These are phyloP conservation scores for Myiozetetes cayanensis DNA, from an alignment of 2,113 vertebrate genomes.

Conservation along the genomic window DNA sequence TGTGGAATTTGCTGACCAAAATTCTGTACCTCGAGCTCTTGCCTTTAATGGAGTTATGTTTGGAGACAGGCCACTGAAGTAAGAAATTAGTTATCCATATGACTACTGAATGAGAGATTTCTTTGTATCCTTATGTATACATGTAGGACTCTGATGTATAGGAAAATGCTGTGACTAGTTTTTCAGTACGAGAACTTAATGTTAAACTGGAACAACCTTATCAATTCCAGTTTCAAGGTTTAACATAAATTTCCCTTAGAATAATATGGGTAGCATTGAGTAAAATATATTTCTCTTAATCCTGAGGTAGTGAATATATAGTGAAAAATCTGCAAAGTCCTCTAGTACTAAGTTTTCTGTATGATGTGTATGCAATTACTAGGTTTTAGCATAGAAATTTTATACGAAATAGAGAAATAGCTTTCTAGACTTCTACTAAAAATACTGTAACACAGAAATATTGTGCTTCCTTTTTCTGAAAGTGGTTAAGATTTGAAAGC, in stretches of 20 bases:
- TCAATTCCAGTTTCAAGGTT: too few species aligned
- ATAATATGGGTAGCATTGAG: too few species aligned
- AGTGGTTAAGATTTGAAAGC: background rate
- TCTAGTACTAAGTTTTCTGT: background rate
- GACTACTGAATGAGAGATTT: background rate
- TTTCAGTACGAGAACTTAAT: background rate
- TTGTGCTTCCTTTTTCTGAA: background rate
- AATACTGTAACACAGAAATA: background rate
- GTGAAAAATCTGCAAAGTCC: too few species aligned
- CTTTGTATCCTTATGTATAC: background rate
- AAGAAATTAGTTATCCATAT: slow-evolving; percentile 45
- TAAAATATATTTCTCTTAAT: too few species aligned
- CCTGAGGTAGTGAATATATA: too few species aligned
- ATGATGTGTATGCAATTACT: background rate
- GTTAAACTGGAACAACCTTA: background rate
- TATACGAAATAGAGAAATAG: background rate
- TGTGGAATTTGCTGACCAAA: slow-evolving; percentile 94
- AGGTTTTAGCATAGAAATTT: background rate
- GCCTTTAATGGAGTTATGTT: slow-evolving; percentile 97
- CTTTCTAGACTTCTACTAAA: background rate
- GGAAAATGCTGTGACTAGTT: background rate
- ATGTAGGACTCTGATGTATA: background rate
- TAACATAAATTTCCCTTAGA: too few species aligned
- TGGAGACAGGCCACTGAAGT: slow-evolving; percentile 96
- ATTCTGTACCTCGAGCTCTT: slow-evolving; percentile 88